A percentile compares a stretch with the other conserved stretches of the same genome.
These are phyloP conservation scores for Melanaphis sacchari DNA, from an alignment of 1,140 invertebrate genomes.

Conservation along the genomic window DNA sequence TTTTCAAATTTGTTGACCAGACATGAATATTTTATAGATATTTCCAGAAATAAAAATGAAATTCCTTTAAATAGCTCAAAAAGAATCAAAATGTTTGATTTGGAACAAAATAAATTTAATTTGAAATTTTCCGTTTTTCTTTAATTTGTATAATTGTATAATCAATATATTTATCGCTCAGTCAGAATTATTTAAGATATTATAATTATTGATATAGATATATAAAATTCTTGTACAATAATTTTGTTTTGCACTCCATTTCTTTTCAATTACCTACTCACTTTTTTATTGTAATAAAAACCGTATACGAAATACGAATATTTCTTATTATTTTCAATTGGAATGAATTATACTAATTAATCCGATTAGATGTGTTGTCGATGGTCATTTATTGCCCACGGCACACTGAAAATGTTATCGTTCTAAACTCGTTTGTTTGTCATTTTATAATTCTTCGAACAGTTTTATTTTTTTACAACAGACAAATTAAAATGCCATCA, in stretches of 20 bases:
- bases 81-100: too few relatives aligned
- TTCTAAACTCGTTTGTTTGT: slow-evolving; percentile 1
- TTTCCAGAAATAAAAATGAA: too few relatives aligned
- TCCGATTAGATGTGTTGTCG: not conserved
- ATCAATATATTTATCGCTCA: too few relatives aligned
- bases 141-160: too few relatives aligned
- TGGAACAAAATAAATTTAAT: too few relatives aligned
- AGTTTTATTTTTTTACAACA: not conserved
- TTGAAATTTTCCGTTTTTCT: too few relatives aligned
- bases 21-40: too few relatives aligned
- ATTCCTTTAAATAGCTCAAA: too few relatives aligned
- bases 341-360: not conserved
- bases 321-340: not conserved
- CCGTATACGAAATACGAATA: not conserved
- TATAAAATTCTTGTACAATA: not conserved
- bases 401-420: not conserved
- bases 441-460: not conserved
- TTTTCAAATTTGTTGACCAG: too few relatives aligned
- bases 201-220: too few relatives aligned
- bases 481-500: slow-evolving; percentile 13
- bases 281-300: not conserved
- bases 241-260: not conserved
- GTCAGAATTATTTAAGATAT: too few relatives aligned
- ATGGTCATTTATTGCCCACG: not conserved
- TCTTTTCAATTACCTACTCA: not conserved